Evolutionary conservation across 2,113 vertebrate genomes (phyloP).

Genomic region (Dicrurus megarhynchus): DNA sequence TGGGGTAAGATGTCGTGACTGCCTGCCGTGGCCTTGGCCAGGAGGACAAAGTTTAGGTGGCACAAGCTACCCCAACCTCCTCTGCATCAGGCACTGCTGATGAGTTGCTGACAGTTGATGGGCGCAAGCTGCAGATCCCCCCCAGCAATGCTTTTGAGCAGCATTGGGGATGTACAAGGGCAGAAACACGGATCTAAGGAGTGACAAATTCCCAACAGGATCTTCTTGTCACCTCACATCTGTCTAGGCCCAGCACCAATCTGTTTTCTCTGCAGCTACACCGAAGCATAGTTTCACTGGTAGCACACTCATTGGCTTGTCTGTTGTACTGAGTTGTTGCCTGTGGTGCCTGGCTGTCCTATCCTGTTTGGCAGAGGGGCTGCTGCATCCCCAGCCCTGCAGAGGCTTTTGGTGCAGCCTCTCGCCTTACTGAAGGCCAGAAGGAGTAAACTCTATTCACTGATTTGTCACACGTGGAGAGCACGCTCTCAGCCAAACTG

Average conservation of each 20-base stretch:
- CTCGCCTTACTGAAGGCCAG: not conserved
- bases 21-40: not conserved
- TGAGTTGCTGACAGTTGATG: fast-evolving
- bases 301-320: not conserved
- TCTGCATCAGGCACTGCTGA: not conserved
- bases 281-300: not conserved
- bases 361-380: not conserved
- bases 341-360: not conserved
- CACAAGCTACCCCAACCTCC: not conserved
- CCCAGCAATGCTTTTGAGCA: not conserved
- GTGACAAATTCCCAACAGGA: not conserved
- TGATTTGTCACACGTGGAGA: not conserved
- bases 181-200: not conserved
- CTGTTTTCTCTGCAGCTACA: not conserved
- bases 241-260: not conserved
- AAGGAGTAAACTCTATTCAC: not conserved
- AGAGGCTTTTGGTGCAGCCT: not conserved
- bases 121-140: not conserved
- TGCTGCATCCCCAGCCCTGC: not conserved
- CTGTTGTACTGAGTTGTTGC: not conserved
- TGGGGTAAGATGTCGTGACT: fast-evolving
- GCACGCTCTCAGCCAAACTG: not conserved
- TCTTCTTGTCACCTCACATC: not conserved
- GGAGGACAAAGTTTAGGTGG: not conserved
- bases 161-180: not conserved